Percentiles rank a stretch among this genome's conserved stretches.
These are phyloP conservation scores for Catharus bicknelli DNA, from an alignment of 2,113 vertebrate species.

Conservation along the genomic window DNA sequence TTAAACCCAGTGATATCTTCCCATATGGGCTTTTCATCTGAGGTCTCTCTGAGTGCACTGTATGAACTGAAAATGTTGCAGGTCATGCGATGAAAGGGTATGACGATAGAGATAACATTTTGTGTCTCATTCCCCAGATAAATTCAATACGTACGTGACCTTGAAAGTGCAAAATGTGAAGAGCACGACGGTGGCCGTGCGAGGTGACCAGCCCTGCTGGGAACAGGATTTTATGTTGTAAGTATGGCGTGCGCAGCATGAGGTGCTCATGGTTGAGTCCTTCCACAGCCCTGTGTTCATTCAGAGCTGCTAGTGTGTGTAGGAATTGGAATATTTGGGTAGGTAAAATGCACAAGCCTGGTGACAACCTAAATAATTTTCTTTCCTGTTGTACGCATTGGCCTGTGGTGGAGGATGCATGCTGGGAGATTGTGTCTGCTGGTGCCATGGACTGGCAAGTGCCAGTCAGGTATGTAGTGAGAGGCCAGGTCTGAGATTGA, in stretches of 20 bases:
- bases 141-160: constrained; percentile 94
- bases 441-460: fast-evolving
- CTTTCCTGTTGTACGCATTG: fast-evolving
- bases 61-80: not conserved
- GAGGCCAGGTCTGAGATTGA: not conserved
- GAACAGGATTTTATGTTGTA: constrained; percentile 99
- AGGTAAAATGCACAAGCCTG: not conserved
- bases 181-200: constrained; percentile 90
- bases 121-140: constrained; percentile 76
- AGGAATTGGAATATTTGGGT: not conserved
- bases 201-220: constrained; percentile 91
- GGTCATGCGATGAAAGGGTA: not conserved
- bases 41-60: fast-evolving
- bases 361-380: not conserved
- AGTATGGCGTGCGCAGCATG: constrained; percentile 62
- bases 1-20: not conserved
- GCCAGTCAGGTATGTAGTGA: not conserved
- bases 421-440: not conserved
- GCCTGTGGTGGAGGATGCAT: not conserved
- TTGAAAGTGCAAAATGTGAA: constrained; percentile 98
- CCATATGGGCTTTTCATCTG: not conserved
- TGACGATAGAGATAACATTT: not conserved
- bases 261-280: not conserved
- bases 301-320: not conserved
- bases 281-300: not conserved